Conservation (phyloP, 1,140 invertebrate genomes). For the Acromyrmex charruanus region DNA sequence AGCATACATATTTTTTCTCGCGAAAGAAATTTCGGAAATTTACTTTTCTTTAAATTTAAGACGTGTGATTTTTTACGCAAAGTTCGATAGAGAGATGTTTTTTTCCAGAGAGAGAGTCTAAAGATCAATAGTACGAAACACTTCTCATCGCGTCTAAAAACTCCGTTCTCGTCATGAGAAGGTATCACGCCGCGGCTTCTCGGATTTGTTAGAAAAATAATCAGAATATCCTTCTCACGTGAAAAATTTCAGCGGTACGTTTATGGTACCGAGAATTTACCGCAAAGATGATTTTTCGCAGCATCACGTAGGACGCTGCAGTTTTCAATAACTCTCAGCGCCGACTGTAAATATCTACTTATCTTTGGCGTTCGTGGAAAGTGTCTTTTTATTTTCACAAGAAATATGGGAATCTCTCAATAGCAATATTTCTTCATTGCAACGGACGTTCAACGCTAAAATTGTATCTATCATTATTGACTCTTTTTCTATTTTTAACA, state of each 20-base stretch:
- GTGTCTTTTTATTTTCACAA: background rate
- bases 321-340: background rate
- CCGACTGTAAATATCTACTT: background rate
- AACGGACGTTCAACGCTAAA: background rate
- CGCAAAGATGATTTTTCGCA: constrained; percentile 18
- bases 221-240: background rate
- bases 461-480: too few species aligned
- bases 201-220: constrained; percentile 56
- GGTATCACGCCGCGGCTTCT: constrained; percentile 32
- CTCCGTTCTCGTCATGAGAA: background rate
- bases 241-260: background rate
- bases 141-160: background rate
- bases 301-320: background rate
- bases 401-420: background rate
- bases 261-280: background rate
- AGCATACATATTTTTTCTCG: background rate
- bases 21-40: background rate
- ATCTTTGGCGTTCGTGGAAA: constrained; percentile 6
- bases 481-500: too few species aligned
- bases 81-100: background rate
- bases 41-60: constrained; percentile 6
- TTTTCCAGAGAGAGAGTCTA: constrained; percentile 12
- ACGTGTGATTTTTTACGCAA: background rate
- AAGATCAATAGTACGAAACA: constrained; percentile 12
- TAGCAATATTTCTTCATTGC: background rate